phyloP scores from a whole-genome alignment of 1,140 invertebrate species.

The Calliopsis andreniformis region DNA sequence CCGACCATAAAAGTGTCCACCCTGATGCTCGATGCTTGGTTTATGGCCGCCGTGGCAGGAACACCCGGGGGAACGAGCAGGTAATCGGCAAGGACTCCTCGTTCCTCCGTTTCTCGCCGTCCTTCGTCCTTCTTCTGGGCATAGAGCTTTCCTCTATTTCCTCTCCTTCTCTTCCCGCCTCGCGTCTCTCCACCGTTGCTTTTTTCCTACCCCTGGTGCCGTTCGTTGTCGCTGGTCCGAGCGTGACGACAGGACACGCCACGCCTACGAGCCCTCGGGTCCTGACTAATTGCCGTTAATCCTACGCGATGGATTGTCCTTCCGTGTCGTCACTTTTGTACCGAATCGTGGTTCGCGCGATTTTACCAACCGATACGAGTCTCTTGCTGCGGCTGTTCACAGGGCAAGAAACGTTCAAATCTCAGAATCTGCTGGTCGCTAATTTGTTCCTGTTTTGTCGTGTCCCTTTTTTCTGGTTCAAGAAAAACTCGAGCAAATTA shows the following conservation, averaged over 20 bases:
- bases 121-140: not conserved
- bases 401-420: too few species aligned
- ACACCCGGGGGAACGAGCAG: slow-evolving; percentile 43
- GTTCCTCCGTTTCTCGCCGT: not conserved
- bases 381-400: not conserved
- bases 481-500: too few species aligned
- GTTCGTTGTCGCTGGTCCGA: slow-evolving; percentile 25
- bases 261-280: slow-evolving; percentile 42
- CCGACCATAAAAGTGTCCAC: slow-evolving; percentile 73
- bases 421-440: not conserved
- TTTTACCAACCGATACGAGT: not conserved
- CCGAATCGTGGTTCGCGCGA: not conserved
- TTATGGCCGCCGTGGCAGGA: slow-evolving; percentile 57
- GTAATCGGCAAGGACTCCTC: slow-evolving; percentile 37
- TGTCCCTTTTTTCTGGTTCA: too few species aligned
- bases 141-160: not conserved
- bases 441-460: not conserved
- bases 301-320: slow-evolving; percentile 32
- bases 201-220: not conserved
- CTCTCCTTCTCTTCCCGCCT: not conserved
- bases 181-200: not conserved
- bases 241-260: slow-evolving; percentile 44
- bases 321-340: slow-evolving; percentile 14
- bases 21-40: slow-evolving; percentile 57
- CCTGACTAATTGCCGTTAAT: slow-evolving; percentile 65